phyloP scores from a whole-genome alignment of 2,888 invertebrate species.

The Epinotia demarniana region DNA sequence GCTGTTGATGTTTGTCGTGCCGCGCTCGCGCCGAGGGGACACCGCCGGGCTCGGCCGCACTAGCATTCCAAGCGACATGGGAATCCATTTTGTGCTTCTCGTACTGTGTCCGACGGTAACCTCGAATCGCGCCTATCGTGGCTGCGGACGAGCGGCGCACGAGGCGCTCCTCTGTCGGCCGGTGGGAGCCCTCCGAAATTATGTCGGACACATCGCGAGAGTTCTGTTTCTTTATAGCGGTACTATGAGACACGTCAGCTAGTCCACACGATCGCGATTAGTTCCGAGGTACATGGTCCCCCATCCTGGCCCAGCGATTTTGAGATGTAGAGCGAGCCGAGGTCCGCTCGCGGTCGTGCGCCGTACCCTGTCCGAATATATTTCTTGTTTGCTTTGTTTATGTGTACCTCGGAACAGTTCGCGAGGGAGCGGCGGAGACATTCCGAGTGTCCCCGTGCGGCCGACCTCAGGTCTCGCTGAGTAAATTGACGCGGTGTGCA shows the following conservation, averaged over 20 bases:
- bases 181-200: conserved; percentile 50
- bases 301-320: conserved; percentile 83
- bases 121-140: conserved; percentile 50
- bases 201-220: conserved; percentile 64
- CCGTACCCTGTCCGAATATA: conserved; percentile 70
- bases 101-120: conserved; percentile 61
- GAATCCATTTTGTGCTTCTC: conserved; percentile 73
- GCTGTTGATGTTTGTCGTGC: conserved; percentile 70
- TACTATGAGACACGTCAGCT: conserved; percentile 66
- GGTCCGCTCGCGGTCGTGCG: conserved; percentile 72
- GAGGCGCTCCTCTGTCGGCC: conserved; percentile 52
- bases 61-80: conserved; percentile 85
- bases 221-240: conserved; percentile 63
- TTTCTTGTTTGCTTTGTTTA: conserved; percentile 82
- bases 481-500: conserved; percentile 72
- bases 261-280: conserved; percentile 78
- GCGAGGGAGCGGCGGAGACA: conserved; percentile 67
- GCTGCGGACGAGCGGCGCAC: conserved; percentile 50
- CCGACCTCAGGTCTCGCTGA: conserved; percentile 50
- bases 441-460: conserved; percentile 50
- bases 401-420: conserved; percentile 85
- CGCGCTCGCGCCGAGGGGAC: conserved; percentile 67
- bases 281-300: conserved; percentile 86
- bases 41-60: conserved; percentile 74
- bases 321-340: conserved; percentile 85